Base-by-base conservation (phyloP, 2,797 vertebrate genomes). In the Protosalanx chinensis region DNA sequence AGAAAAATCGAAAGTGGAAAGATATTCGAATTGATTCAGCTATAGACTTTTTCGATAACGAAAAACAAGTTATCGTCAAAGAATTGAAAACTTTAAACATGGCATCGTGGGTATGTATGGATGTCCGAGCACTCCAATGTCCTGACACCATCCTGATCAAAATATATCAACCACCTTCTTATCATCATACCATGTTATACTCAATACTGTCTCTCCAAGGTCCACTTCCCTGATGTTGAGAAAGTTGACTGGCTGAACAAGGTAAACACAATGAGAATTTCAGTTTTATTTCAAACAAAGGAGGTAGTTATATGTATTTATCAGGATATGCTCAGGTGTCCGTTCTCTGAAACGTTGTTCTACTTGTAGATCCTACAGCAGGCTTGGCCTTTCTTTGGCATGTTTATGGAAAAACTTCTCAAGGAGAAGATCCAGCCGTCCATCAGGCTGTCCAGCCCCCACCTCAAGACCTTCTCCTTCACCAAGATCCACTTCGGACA, bases 201-300 rank as follows among this genome's bases (percentile, higher is more conserved):
- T 37, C 1, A 64, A 0, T 74, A 2, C 70, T 73, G 0, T 73
- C n/a, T 71, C 65, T 86, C 57, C 51, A 81, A 99, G 97, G 93
- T 99, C 74, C 82, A 96, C 7, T 98, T 98, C 71, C 91, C 93
- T 1, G 96, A 98, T 13, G 92, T 95, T 57, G 97, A 98, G 81
- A 94, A 96, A 61, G 97, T 92, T 6, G 89, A 94, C 49, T 99
- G 97, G 97, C 78, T 98, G 49, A 99, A 99, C 85, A 98, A 98
- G 97, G 97, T 95, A 90, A 91, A 35, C 8, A 46, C 53, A 0
- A 53, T 56, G 4, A 2, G 4, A 16, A 16, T 56, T n/a, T 10
- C 51, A 1, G 6, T 56, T n/a, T n/a, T n/a, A 56, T 56, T n/a
- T 16, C 18, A 16, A 16, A 56, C 51, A 4, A 53, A n/a, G 16